Conservation (phyloP, 2,113 vertebrate genomes). For the Bambusicola thoracicus region DNA sequence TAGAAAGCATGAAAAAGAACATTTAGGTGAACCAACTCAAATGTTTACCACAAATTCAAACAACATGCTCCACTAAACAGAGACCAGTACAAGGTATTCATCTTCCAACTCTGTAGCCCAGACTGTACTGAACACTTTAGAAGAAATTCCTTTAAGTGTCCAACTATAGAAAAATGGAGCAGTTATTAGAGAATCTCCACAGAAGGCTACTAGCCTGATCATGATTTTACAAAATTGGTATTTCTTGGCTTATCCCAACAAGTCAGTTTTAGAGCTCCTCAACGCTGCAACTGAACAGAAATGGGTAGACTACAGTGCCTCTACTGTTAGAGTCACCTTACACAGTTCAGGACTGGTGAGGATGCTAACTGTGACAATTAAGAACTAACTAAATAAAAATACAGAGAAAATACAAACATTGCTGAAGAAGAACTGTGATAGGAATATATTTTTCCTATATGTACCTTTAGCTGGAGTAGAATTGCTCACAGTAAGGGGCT, state of each 20-base stretch:
- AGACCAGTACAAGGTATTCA: background rate
- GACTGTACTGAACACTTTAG: background rate
- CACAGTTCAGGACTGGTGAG: background rate
- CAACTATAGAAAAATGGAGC: background rate
- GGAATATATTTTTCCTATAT: background rate
- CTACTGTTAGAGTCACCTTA: background rate
- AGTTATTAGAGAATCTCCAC: background rate
- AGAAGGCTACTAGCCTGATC: background rate
- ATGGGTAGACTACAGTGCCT: background rate
- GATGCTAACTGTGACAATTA: background rate
- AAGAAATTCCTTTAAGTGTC: background rate
- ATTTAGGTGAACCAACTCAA: background rate
- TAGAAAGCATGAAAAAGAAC: background rate
- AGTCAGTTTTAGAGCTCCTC: background rate
- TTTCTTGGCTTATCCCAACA: background rate
- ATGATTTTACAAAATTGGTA: background rate
- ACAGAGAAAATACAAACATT: background rate
- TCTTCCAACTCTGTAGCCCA: background rate
- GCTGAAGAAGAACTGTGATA: background rate
- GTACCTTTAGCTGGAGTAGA: constrained; percentile 82
- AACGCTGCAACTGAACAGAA: background rate
- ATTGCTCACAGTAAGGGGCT: constrained; percentile 81
- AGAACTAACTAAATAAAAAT: background rate
- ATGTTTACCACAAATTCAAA: background rate
- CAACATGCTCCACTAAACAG: background rate